Evolutionary conservation across 2,888 invertebrate genomes (phyloP).

Genomic region (Pristionchus exspectatus): DNA sequence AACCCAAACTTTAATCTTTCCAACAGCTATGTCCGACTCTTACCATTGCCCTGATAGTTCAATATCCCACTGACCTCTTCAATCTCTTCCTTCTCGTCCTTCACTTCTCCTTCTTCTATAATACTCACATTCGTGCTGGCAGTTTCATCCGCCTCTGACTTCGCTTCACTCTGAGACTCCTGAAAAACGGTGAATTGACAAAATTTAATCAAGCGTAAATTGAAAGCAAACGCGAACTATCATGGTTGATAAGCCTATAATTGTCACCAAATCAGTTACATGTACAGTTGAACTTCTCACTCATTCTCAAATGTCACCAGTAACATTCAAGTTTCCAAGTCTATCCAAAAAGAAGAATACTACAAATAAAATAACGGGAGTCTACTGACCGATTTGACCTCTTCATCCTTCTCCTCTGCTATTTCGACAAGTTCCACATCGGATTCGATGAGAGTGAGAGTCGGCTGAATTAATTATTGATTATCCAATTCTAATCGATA

Average conservation of each 20-base stretch:
- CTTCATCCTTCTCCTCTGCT: conserved; percentile 23
- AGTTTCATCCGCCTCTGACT: neutral
- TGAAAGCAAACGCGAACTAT: too few species aligned
- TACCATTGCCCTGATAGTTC: too few species aligned
- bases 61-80: neutral
- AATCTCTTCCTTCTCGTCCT: neutral
- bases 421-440: neutral
- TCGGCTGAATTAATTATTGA: neutral
- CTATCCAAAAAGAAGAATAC: neutral
- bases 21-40: too few species aligned
- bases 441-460: conserved; percentile 6
- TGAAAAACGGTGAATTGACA: neutral
- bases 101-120: conserved; percentile 7
- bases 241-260: too few species aligned
- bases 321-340: neutral
- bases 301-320: too few species aligned
- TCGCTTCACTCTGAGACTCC: conserved; percentile 33
- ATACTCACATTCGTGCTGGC: neutral
- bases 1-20: too few species aligned
- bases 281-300: too few species aligned
- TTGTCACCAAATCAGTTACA: too few species aligned
- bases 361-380: neutral
- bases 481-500: neutral
- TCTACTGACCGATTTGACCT: neutral
- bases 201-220: too few species aligned